Conservation (phyloP, 2,113 vertebrate genomes). For the Atractosteus spatula region DNA sequence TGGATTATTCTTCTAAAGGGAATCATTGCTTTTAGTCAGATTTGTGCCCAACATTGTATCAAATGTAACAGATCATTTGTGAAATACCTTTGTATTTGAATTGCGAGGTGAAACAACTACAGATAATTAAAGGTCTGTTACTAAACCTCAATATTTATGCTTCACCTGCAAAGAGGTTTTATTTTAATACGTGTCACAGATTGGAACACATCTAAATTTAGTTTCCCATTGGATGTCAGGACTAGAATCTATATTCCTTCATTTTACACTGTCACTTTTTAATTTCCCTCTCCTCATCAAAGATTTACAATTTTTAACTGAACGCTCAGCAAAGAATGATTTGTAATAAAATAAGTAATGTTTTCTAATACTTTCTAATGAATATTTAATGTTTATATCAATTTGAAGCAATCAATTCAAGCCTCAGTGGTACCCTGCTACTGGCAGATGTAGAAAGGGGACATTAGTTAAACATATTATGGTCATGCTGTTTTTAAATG, state of each 20-base stretch:
- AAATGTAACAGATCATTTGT: too few species aligned
- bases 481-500: slow-evolving; percentile 24
- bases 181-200: slow-evolving; percentile 14
- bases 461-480: slow-evolving; percentile 30
- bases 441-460: slow-evolving; percentile 29
- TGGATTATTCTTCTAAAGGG: too few species aligned
- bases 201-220: slow-evolving; percentile 18
- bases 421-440: slow-evolving; percentile 31
- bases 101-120: too few species aligned
- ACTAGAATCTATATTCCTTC: slow-evolving; percentile 12
- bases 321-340: slow-evolving; percentile 33
- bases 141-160: background rate
- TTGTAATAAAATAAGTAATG: slow-evolving; percentile 46
- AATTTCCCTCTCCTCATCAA: slow-evolving; percentile 27
- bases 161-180: background rate
- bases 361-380: slow-evolving; percentile 41
- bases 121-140: too few species aligned
- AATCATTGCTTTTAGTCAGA: too few species aligned
- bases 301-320: slow-evolving; percentile 29
- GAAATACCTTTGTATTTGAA: too few species aligned
- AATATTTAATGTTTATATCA: slow-evolving; percentile 58
- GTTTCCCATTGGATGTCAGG: slow-evolving; percentile 7
- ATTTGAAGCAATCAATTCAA: slow-evolving; percentile 45
- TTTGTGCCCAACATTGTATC: too few species aligned
- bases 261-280: slow-evolving; percentile 15